phyloP scores from a whole-genome alignment of 1,140 invertebrate genomes.

The Eufriesea mexicana region DNA sequence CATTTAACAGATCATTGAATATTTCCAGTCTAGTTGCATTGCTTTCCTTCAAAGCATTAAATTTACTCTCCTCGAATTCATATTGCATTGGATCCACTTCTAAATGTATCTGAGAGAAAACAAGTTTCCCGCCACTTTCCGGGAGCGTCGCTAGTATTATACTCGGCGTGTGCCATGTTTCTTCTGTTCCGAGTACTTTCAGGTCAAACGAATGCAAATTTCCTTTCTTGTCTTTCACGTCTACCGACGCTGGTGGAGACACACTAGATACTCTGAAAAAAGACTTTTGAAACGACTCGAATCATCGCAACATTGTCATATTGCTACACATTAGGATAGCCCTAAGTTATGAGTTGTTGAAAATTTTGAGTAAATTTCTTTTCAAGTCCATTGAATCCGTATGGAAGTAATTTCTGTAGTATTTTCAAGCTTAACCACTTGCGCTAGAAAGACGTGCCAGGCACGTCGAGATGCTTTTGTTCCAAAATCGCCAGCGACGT shows the following conservation, averaged over 20 bases:
- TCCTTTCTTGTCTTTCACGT: slow-evolving; percentile 86
- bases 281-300: neutral
- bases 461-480: too few relatives aligned
- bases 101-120: slow-evolving; percentile 90
- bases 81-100: slow-evolving; percentile 84
- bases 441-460: too few relatives aligned
- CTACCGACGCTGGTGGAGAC: slow-evolving; percentile 82
- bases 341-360: too few relatives aligned
- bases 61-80: slow-evolving; percentile 85
- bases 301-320: neutral
- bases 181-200: slow-evolving; percentile 90
- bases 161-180: slow-evolving; percentile 93
- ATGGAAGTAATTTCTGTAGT: too few relatives aligned
- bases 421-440: too few relatives aligned
- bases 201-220: slow-evolving; percentile 87
- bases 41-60: slow-evolving; percentile 84
- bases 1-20: slow-evolving; percentile 88
- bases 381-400: too few relatives aligned
- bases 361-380: too few relatives aligned
- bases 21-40: slow-evolving; percentile 89
- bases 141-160: slow-evolving; percentile 87
- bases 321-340: neutral
- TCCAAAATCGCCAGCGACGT: too few relatives aligned
- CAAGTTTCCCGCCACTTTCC: slow-evolving; percentile 86
- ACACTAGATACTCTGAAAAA: slow-evolving; percentile 27